Evolutionary conservation across 1,140 invertebrate genomes (phyloP).

Genomic region (Carposina sasakii): DNA sequence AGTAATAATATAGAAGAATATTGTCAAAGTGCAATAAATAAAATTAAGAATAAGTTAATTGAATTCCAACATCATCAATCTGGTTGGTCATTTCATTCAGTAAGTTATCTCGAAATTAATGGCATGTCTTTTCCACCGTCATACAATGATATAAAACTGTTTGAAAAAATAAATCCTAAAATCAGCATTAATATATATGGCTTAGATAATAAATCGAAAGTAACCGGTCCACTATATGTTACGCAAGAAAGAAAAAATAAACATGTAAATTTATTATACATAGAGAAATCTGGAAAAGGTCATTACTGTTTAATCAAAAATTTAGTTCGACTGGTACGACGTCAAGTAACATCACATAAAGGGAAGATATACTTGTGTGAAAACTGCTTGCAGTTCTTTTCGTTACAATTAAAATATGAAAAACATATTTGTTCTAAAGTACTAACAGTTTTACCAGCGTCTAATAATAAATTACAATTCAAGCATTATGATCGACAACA

Average conservation of each 20-base stretch:
- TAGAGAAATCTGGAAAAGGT: conserved; percentile 21
- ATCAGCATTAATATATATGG: conserved; percentile 7
- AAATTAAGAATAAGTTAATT: neutral
- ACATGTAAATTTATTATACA: conserved; percentile 23
- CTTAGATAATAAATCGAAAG: conserved; percentile 4
- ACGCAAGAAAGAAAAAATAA: conserved; percentile 1
- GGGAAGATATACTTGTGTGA: conserved; percentile 35
- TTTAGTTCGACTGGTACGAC: conserved; percentile 28
- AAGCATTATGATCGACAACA: conserved; percentile 30
- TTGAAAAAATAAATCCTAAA: conserved; percentile 18
- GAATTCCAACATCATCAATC: neutral
- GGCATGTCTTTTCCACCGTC: conserved; percentile 13
- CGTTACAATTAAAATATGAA: conserved; percentile 21
- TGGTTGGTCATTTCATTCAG: neutral
- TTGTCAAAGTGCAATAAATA: neutral
- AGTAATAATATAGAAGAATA: neutral
- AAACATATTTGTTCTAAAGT: conserved; percentile 22
- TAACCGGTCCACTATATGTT: conserved; percentile 7
- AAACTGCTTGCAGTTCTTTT: conserved; percentile 32
- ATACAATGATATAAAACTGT: conserved; percentile 14
- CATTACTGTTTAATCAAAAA: conserved; percentile 42
- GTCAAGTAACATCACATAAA: conserved; percentile 29
- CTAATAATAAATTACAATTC: conserved; percentile 27
- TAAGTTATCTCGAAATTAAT: conserved; percentile 13
- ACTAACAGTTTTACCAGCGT: conserved; percentile 22